Evolutionary conservation across 2,888 invertebrate genomes (phyloP).

Genomic region (Iphiclides podalirius): DNA sequence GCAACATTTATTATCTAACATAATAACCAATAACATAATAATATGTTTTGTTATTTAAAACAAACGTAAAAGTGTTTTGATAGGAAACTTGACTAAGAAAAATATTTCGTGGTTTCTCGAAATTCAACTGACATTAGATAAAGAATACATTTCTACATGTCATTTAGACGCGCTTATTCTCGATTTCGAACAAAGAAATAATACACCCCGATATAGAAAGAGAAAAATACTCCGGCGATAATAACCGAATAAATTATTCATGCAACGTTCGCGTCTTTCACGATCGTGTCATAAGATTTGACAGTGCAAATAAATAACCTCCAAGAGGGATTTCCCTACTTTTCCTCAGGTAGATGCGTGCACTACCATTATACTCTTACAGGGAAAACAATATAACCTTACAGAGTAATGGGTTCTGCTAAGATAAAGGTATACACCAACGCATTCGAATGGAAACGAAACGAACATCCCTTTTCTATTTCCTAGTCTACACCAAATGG

Average conservation of each 20-base stretch:
- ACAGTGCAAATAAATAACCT: constrained; percentile 47
- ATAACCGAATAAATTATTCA: constrained; percentile 64
- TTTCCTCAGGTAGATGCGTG: constrained; percentile 28
- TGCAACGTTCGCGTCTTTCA: constrained; percentile 47
- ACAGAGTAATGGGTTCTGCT: constrained; percentile 21
- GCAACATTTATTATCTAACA: no score
- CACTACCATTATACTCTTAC: constrained; percentile 34
- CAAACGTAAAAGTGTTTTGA: not conserved
- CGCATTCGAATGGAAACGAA: not conserved
- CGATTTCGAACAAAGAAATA: constrained; percentile 43
- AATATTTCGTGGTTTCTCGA: not conserved
- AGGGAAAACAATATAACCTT: constrained; percentile 4
- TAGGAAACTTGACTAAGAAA: not conserved
- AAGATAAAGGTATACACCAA: not conserved
- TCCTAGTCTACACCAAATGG: no score
- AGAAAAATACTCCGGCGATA: constrained; percentile 27
- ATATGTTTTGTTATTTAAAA: not conserved
- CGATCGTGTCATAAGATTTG: constrained; percentile 51
- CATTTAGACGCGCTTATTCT: constrained; percentile 33
- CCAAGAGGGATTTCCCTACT: constrained; percentile 33
- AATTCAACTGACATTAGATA: not conserved
- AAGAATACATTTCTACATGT: not conserved
- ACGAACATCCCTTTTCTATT: no score
- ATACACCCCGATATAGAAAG: constrained; percentile 34
- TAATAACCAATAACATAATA: not conserved